Percentiles rank a stretch among this genome's conserved stretches.
Conservation (phyloP, 1,140 invertebrate genomes). For the Zeugodacus cucurbitae region DNA sequence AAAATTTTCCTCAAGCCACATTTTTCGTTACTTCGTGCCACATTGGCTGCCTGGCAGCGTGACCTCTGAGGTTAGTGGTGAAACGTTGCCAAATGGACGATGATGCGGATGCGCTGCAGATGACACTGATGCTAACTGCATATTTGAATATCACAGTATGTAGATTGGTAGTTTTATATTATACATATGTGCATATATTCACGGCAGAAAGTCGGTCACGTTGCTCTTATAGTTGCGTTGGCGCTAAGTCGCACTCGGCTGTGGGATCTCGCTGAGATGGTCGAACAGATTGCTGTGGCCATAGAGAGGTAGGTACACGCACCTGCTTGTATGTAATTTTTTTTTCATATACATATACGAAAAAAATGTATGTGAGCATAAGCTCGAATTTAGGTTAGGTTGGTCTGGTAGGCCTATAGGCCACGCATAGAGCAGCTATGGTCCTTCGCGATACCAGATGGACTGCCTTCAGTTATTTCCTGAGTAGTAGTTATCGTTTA, state of each 20-base stretch:
- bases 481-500: no score
- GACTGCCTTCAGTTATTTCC: no score
- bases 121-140: neutral
- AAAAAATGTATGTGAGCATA: no score
- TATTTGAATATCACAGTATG: neutral
- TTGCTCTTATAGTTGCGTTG: neutral
- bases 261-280: neutral
- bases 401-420: no score
- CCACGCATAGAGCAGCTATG: no score
- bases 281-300: neutral
- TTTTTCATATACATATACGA: no score
- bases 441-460: no score
- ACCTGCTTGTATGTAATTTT: no score
- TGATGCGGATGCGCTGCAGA: neutral
- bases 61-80: conserved; percentile 7
- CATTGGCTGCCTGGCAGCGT: neutral
- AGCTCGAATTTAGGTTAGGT: no score
- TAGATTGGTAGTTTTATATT: neutral
- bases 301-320: neutral
- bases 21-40: neutral
- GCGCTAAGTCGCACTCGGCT: neutral
- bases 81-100: neutral
- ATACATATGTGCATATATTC: neutral
- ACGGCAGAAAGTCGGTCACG: neutral
- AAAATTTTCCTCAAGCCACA: neutral